phyloP scores from a whole-genome alignment of 2,797 vertebrate species.

The Danio aesculapii region DNA sequence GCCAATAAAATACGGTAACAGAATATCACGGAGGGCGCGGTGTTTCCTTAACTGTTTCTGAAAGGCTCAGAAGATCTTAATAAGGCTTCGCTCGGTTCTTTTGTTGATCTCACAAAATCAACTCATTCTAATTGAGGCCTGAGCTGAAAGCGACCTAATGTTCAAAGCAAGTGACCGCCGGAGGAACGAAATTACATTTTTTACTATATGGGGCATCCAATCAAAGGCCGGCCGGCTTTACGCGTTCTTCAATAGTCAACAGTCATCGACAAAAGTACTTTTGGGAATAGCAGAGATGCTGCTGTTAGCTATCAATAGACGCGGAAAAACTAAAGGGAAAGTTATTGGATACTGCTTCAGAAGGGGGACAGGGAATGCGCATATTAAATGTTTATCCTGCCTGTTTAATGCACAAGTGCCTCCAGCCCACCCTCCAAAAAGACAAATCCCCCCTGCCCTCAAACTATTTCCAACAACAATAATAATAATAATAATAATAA shows the following conservation, averaged over 20 bases:
- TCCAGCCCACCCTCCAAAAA: conserved; percentile 28
- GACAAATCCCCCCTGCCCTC: conserved; percentile 34
- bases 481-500: conserved; percentile 71
- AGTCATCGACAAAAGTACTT: conserved; percentile 82
- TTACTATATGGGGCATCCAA: conserved; percentile 73
- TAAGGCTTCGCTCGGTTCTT: conserved; percentile 78
- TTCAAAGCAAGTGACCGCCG: conserved; percentile 84
- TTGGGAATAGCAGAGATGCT: conserved; percentile 78
- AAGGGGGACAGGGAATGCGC: conserved; percentile 55
- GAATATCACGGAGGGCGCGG: conserved; percentile 77
- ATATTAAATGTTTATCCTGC: conserved; percentile 58
- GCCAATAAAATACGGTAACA: conserved; percentile 80
- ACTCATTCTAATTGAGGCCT: conserved; percentile 82
- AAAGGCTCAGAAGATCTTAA: conserved; percentile 74
- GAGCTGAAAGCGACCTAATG: conserved; percentile 91
- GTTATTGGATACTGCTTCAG: conserved; percentile 57
- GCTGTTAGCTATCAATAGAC: conserved; percentile 64
- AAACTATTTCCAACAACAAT: conserved; percentile 57
- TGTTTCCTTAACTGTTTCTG: conserved; percentile 79
- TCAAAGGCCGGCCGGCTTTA: conserved; percentile 74
- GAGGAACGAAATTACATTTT: conserved; percentile 80
- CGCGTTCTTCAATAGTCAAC: conserved; percentile 75
- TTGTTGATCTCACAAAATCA: conserved; percentile 85
- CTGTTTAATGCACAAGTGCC: conserved; percentile 58
- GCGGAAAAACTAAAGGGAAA: conserved; percentile 52